Conservation (phyloP, 2,113 vertebrate species). For the Arvicanthis niloticus region DNA sequence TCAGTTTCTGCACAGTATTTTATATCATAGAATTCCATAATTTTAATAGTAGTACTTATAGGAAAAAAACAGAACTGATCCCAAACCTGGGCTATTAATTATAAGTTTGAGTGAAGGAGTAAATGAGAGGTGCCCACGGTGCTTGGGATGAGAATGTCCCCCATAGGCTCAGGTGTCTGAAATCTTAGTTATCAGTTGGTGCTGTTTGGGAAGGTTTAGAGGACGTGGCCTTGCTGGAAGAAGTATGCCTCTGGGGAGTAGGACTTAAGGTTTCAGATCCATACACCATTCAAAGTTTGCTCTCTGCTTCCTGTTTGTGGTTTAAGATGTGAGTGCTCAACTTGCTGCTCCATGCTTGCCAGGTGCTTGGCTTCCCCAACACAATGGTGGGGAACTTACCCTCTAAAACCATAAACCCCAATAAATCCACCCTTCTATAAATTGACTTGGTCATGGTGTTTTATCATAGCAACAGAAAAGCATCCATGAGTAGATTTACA, state of each 20-base stretch:
- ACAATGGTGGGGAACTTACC: neutral
- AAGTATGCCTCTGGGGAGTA: neutral
- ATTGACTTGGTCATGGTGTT: neutral
- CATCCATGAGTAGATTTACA: neutral
- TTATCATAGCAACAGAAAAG: neutral
- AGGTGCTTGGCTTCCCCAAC: neutral
- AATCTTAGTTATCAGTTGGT: neutral
- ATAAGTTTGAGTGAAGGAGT: slow-evolving; percentile 6
- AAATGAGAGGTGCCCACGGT: neutral
- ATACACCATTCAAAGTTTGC: neutral
- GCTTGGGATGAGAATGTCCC: neutral
- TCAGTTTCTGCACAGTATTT: neutral
- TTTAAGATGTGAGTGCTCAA: neutral
- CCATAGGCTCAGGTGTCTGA: neutral
- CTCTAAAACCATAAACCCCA: neutral
- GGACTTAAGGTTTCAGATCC: neutral
- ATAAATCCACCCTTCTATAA: neutral
- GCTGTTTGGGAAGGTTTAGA: neutral
- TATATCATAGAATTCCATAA: neutral
- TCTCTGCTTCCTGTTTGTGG: neutral
- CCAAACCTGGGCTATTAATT: neutral
- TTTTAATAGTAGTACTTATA: slow-evolving; percentile 59
- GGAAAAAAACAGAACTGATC: slow-evolving; percentile 47
- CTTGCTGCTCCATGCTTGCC: neutral
- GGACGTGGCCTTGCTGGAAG: neutral